phyloP scores from a whole-genome alignment of 2,888 invertebrate species.

The Furcula furcula region DNA sequence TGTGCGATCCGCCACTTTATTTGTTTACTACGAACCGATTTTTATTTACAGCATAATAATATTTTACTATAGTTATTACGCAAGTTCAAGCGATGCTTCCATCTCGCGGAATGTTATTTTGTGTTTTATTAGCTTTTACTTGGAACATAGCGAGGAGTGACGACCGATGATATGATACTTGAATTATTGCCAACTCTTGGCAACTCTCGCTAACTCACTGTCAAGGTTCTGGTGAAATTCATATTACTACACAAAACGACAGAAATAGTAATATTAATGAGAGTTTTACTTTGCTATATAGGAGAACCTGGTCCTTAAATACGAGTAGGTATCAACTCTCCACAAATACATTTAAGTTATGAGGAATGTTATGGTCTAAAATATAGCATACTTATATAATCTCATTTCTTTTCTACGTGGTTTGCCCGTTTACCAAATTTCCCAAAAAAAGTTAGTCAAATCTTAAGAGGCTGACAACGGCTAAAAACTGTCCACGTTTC shows the following conservation, averaged over 20 bases:
- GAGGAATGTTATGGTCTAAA: too few species aligned
- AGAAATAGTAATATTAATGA: background rate
- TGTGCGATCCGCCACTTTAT: background rate
- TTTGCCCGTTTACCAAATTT: too few species aligned
- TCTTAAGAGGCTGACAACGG: too few species aligned
- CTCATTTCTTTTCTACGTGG: too few species aligned
- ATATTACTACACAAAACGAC: background rate
- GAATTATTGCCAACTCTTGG: background rate
- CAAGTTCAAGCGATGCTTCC: background rate
- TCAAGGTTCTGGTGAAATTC: background rate
- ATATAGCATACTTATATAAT: too few species aligned
- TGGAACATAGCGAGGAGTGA: background rate
- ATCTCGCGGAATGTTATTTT: background rate
- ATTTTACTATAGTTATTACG: background rate
- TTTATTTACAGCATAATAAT: background rate
- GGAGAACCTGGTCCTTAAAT: too few species aligned
- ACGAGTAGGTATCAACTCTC: too few species aligned
- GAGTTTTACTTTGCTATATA: too few species aligned
- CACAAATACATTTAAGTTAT: too few species aligned
- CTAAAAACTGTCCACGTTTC: too few species aligned
- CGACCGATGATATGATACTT: background rate
- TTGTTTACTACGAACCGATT: background rate
- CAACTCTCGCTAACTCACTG: background rate
- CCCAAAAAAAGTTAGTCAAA: too few species aligned
- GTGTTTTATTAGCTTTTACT: constrained; percentile 1